Evolutionary conservation across 2,113 vertebrate species (phyloP), one percentile per base, ranked within the genome.

Genomic region (Corvus hawaiiensis): DNA sequence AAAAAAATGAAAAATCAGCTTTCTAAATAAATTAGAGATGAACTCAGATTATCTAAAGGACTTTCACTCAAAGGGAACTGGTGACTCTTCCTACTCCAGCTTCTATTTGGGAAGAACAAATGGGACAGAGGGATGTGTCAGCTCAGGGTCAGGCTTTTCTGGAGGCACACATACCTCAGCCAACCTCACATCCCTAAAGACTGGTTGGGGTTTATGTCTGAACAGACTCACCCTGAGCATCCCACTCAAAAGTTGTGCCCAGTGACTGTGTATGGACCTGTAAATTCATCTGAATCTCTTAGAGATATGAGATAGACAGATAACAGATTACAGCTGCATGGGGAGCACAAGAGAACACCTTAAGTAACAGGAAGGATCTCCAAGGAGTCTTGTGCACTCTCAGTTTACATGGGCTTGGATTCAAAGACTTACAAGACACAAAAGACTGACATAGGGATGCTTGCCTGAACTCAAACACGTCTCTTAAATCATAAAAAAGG

Each of bases 1-100:
- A 67, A 6, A 5, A 5, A 87, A 26, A 8, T 6, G 12, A n/a
- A 56, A 30, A 15, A 4, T 0, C 4, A 28, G 7, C 4, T 67
- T 74, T 37, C 28, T 74, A 72, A 94, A 68, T 75, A 74, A 55
- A 16, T 74, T 10, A 71, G n/a, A 63, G 5, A 9, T 24, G 7
- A 16, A 46, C 37, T 86, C 15, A 7, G 23, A 27, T 68, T 30
- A n/a, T 33, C 10, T 24, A 39, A 87, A 88, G 30, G 28, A 33
- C 6, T 55, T 86, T 24, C 20, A 32, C 7, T 44, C 20, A 27
- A 39, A 83, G 7, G 20, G 1, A 4, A 23, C 5, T 37, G 23
- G 22, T 72, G 20, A 5, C 17, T 91, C 32, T 85, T 43, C 51
- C n/a, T 66, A 13, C 26, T 74, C 24, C 64, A 72, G 39, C 11